Evolutionary conservation across 2,113 vertebrate species (phyloP).

Genomic region (Dipodomys spectabilis): DNA sequence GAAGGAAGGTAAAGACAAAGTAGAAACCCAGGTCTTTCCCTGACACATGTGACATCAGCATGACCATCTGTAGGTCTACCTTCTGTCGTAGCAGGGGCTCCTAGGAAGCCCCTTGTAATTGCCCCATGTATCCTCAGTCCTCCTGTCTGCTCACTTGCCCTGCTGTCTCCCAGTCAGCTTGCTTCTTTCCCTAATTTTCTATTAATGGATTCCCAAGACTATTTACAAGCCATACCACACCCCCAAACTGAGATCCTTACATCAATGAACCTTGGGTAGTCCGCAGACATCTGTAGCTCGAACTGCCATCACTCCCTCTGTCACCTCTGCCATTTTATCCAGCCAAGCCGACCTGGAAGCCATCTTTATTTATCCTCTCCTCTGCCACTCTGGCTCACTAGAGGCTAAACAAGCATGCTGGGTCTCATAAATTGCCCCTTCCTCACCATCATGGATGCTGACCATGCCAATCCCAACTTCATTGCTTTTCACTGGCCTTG

Average conservation of each 20-base stretch:
- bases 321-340: background rate
- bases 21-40: background rate
- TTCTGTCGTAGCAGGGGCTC: background rate
- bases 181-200: background rate
- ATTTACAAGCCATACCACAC: background rate
- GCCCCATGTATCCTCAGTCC: too few relatives aligned
- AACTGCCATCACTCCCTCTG: background rate
- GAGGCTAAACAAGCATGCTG: background rate
- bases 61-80: background rate
- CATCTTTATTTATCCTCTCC: background rate
- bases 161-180: background rate
- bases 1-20: too few relatives aligned
- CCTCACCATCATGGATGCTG: too few relatives aligned
- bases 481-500: background rate
- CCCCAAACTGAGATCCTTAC: background rate
- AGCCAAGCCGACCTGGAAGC: background rate
- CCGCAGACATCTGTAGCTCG: background rate
- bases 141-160: background rate
- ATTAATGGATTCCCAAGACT: background rate
- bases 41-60: accelerated
- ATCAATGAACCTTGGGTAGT: background rate
- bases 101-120: background rate
- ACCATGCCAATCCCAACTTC: background rate
- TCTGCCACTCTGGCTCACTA: background rate
- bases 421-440: background rate